A percentile compares a stretch with the other conserved stretches of the same genome.
These are phyloP conservation scores for Syngnathus rostellatus DNA, from an alignment of 2,797 vertebrate species.

Conservation along the genomic window DNA sequence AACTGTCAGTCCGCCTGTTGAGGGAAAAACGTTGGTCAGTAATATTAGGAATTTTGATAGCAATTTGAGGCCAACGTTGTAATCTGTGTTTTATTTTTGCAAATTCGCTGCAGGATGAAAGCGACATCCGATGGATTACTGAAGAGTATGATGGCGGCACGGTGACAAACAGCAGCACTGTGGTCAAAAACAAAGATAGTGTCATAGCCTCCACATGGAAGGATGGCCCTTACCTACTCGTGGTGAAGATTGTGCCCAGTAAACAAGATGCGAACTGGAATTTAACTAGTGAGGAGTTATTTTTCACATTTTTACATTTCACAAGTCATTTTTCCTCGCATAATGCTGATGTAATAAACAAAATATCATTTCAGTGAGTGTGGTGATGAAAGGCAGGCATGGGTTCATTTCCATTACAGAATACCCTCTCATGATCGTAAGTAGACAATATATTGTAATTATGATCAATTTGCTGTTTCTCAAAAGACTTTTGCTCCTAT, in stretches of 20 bases:
- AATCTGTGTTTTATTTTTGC: neutral
- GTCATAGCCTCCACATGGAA: slow-evolving; percentile 77
- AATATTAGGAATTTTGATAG: neutral
- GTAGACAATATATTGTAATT: slow-evolving; percentile 37
- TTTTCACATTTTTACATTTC: neutral
- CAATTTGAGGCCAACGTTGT: neutral
- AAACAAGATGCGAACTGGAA: slow-evolving; percentile 68
- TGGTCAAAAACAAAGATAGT: slow-evolving; percentile 56
- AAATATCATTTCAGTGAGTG: slow-evolving; percentile 61
- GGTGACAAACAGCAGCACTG: slow-evolving; percentile 28
- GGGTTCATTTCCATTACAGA: slow-evolving; percentile 83
- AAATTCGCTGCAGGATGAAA: slow-evolving; percentile 41
- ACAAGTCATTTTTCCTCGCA: neutral
- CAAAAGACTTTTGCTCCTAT: neutral
- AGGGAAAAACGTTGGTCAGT: slow-evolving; percentile 40
- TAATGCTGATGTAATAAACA: neutral
- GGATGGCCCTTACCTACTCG: slow-evolving; percentile 79
- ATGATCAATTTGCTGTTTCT: neutral
- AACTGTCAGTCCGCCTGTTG: slow-evolving; percentile 9
- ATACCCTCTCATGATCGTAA: slow-evolving; percentile 86
- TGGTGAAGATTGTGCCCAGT: slow-evolving; percentile 63
- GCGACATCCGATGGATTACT: slow-evolving; percentile 42
- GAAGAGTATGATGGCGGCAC: slow-evolving; percentile 48
- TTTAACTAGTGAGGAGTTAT: slow-evolving; percentile 67
- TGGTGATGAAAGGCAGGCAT: slow-evolving; percentile 76